Percentiles rank a stretch among this genome's conserved stretches.
phyloP scores from a whole-genome alignment of 2,113 vertebrate species.

The Isurus oxyrinchus region DNA sequence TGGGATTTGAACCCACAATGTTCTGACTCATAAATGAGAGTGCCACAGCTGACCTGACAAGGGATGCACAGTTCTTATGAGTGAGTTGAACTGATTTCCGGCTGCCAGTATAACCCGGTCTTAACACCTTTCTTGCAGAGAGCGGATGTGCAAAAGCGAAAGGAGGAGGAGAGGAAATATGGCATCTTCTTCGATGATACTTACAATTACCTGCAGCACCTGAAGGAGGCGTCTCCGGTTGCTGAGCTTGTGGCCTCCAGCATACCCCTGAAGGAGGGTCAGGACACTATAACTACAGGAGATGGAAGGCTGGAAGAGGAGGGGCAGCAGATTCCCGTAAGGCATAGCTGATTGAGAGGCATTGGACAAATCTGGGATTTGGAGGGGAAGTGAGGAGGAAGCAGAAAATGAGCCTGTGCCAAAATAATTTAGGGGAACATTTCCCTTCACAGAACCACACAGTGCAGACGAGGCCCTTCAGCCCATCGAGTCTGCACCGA shows the following conservation, averaged over 20 bases:
- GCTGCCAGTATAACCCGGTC: neutral
- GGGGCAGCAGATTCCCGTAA: conserved; percentile 54
- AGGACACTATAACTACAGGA: conserved; percentile 40
- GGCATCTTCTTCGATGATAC: conserved; percentile 94
- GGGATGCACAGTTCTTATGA: neutral
- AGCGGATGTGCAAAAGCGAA: conserved; percentile 51
- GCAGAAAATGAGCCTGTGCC: too few species aligned
- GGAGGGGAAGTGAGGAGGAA: neutral
- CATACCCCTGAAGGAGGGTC: conserved; percentile 28
- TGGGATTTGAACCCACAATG: too few species aligned
- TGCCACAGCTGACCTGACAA: too few species aligned
- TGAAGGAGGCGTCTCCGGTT: conserved; percentile 65
- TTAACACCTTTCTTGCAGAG: conserved; percentile 47
- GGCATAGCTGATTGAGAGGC: conserved; percentile 3
- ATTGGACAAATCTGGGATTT: neutral
- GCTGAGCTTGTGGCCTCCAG: conserved; percentile 68
- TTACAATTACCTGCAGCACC: conserved; percentile 93
- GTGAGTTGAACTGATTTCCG: neutral
- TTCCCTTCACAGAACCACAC: too few species aligned
- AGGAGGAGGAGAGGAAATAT: conserved; percentile 75
- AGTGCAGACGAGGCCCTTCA: too few species aligned
- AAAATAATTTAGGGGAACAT: too few species aligned
- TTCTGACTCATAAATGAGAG: too few species aligned
- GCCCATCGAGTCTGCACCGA: too few species aligned
- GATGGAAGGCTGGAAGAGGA: conserved; percentile 50